phyloP scores from a whole-genome alignment of 1,140 invertebrate genomes.

The Megalonaias nervosa region DNA sequence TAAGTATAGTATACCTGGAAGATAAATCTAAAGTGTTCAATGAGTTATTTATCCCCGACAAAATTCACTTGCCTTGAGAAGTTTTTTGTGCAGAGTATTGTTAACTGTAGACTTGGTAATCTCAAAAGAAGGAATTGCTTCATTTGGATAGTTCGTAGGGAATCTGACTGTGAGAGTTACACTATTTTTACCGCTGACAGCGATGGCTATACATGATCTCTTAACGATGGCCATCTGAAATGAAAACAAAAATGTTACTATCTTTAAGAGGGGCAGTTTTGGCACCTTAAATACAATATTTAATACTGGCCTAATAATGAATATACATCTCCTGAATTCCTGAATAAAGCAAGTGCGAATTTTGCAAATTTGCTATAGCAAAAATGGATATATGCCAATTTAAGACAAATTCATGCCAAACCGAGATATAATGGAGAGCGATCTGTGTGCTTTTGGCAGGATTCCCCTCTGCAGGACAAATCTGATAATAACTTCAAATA shows the following conservation, averaged over 20 bases:
- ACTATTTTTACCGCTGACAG: slow-evolving; percentile 79
- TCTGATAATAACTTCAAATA: too few relatives aligned
- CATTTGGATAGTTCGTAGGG: slow-evolving; percentile 84
- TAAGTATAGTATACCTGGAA: background rate
- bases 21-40: background rate
- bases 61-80: slow-evolving; percentile 48
- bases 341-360: too few relatives aligned
- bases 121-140: slow-evolving; percentile 81
- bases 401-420: too few relatives aligned
- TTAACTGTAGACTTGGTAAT: slow-evolving; percentile 73
- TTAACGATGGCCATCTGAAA: slow-evolving; percentile 77
- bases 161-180: slow-evolving; percentile 86
- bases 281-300: too few relatives aligned
- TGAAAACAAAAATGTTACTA: background rate
- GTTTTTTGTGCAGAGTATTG: slow-evolving; percentile 41
- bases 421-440: too few relatives aligned
- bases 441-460: too few relatives aligned
- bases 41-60: background rate
- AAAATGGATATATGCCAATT: too few relatives aligned
- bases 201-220: slow-evolving; percentile 83
- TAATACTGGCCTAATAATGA: too few relatives aligned
- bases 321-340: too few relatives aligned
- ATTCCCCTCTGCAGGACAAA: too few relatives aligned
- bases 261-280: background rate
- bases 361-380: too few relatives aligned